These are phyloP conservation scores for Lycaena phlaeas DNA, from an alignment of 2,888 invertebrate genomes.

Conservation along the genomic window DNA sequence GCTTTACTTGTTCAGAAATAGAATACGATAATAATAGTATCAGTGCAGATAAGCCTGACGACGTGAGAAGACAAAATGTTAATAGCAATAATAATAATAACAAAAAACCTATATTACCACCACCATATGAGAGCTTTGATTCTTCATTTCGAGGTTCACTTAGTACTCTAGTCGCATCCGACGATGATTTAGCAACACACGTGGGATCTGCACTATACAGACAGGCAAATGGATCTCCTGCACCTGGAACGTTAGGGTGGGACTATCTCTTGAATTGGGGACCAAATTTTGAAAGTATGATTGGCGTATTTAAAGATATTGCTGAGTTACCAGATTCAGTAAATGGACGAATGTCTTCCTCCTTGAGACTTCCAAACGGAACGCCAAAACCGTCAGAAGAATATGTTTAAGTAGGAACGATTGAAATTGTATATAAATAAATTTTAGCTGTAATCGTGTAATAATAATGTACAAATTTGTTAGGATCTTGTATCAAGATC, in stretches of 20 bases:
- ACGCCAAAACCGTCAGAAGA: slow-evolving; percentile 91
- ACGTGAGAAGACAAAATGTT: slow-evolving; percentile 72
- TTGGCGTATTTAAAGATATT: slow-evolving; percentile 96
- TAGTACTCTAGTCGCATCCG: slow-evolving; percentile 94
- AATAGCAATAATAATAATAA: slow-evolving; percentile 62
- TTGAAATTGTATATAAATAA: slow-evolving; percentile 25
- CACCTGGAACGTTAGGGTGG: slow-evolving; percentile 89
- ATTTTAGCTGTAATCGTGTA: slow-evolving; percentile 21
- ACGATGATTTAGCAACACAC: slow-evolving; percentile 90
- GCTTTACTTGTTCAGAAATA: slow-evolving; percentile 98
- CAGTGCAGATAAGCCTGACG: slow-evolving; percentile 82
- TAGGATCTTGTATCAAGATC: slow-evolving; percentile 69
- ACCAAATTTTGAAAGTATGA: slow-evolving; percentile 94
- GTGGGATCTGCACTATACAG: slow-evolving; percentile 85
- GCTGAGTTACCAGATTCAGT: slow-evolving; percentile 92
- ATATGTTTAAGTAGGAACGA: slow-evolving; percentile 76
- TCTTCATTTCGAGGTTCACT: slow-evolving; percentile 95
- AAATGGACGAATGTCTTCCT: slow-evolving; percentile 80
- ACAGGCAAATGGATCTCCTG: slow-evolving; percentile 84
- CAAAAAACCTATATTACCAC: slow-evolving; percentile 80
- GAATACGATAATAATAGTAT: slow-evolving; percentile 95
- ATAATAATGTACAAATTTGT: slow-evolving; percentile 47
- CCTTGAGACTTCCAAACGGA: slow-evolving; percentile 82
- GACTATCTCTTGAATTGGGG: slow-evolving; percentile 97
- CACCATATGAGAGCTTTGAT: slow-evolving; percentile 92